phyloP scores from a whole-genome alignment of 2,797 vertebrate genomes.

The Nannoperca australis region DNA sequence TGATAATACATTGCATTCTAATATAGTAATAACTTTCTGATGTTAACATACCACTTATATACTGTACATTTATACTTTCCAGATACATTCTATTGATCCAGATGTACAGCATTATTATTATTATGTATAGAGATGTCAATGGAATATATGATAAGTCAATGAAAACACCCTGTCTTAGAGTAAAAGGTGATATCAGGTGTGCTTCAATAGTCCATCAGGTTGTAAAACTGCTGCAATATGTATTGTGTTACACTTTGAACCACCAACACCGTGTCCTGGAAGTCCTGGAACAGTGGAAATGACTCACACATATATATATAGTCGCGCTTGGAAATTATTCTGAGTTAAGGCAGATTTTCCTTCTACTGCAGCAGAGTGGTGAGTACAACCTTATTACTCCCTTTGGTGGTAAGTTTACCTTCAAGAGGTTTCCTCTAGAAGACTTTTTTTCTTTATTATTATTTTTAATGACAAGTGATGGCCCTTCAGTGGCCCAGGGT shows the following conservation, averaged over 20 bases:
- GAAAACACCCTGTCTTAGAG: not conserved
- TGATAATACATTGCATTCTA: too few species aligned
- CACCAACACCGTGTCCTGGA: too few species aligned
- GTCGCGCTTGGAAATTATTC: slow-evolving; percentile 1
- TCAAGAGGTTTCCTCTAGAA: not conserved
- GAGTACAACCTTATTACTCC: slow-evolving; percentile 21
- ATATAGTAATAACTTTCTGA: not conserved
- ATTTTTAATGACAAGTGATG: not conserved
- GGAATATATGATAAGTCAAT: not conserved
- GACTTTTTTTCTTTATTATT: not conserved
- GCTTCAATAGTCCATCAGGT: too few species aligned
- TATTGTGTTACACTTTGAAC: not conserved
- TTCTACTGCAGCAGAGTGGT: slow-evolving; percentile 16
- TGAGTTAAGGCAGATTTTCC: not conserved
- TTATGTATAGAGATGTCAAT: not conserved
- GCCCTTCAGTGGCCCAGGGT: not conserved
- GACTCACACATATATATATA: not conserved
- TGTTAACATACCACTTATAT: not conserved
- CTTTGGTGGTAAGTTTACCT: not conserved
- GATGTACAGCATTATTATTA: not conserved
- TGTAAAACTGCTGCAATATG: slow-evolving; percentile 32
- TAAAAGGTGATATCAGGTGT: too few species aligned
- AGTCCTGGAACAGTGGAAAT: too few species aligned
- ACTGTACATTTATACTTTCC: not conserved
- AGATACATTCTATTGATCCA: not conserved